A percentile compares a stretch with the other conserved stretches of the same genome.
phyloP scores from a whole-genome alignment of 1,140 invertebrate genomes.

The Papilio glaucus region DNA sequence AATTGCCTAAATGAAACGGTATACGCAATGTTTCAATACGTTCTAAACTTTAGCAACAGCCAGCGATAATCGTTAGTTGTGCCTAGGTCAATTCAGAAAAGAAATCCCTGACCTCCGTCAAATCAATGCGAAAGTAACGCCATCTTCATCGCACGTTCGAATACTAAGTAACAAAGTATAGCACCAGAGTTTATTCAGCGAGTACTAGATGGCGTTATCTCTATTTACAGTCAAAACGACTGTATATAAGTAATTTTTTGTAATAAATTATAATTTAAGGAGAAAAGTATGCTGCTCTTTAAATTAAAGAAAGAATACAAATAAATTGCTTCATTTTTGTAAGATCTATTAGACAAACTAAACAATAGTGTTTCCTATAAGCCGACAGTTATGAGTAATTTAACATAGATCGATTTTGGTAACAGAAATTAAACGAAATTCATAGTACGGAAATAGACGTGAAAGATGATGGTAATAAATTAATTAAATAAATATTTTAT shows the following conservation, averaged over 20 bases:
- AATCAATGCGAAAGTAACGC: neutral
- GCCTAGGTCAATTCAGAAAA: constrained; percentile 35
- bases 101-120: constrained; percentile 34
- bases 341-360: neutral
- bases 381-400: constrained; percentile 30
- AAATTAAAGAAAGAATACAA: neutral
- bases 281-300: neutral
- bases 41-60: constrained; percentile 9
- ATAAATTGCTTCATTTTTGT: neutral
- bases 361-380: constrained; percentile 28
- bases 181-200: neutral
- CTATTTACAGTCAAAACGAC: neutral
- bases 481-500: neutral
- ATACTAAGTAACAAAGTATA: neutral
- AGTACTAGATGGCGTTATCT: constrained; percentile 30
- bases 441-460: constrained; percentile 9
- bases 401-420: neutral
- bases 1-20: neutral
- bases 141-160: neutral
- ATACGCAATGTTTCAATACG: neutral
- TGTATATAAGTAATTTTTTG: neutral
- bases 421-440: constrained; percentile 11
- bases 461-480: constrained; percentile 3
- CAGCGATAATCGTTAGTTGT: neutral
- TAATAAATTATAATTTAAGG: too few relatives aligned